A percentile compares a stretch with the other conserved stretches of the same genome.
Conservation (phyloP, 2,797 vertebrate genomes). For the Sandelia bainsii region DNA sequence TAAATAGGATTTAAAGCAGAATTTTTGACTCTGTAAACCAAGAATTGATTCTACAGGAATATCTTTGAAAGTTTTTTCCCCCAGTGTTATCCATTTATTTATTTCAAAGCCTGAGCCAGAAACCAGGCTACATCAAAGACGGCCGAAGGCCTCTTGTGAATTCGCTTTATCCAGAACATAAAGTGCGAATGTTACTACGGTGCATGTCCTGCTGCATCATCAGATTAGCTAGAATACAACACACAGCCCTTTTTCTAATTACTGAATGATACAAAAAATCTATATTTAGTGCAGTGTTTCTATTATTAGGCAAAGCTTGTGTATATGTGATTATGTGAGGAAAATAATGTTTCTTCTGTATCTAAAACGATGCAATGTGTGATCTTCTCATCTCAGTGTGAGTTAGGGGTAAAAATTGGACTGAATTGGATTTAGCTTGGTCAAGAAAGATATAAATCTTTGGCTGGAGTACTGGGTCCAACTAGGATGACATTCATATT, state of each 20-base stretch:
- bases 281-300: constrained; percentile 14
- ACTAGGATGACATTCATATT: neutral
- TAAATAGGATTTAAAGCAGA: constrained; percentile 33
- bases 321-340: neutral
- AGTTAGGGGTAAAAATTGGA: neutral
- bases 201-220: constrained; percentile 39
- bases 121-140: constrained; percentile 65
- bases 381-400: neutral
- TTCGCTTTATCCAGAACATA: constrained; percentile 39
- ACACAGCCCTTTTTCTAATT: constrained; percentile 33
- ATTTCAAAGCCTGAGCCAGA: constrained; percentile 52
- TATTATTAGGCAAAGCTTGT: neutral
- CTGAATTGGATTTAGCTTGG: neutral
- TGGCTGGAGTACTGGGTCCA: neutral
- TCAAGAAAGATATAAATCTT: neutral
- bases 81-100: constrained; percentile 44
- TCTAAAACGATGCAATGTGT: constrained; percentile 1
- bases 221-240: constrained; percentile 41
- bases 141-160: constrained; percentile 43
- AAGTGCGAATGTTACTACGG: constrained; percentile 39
- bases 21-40: constrained; percentile 24
- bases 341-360: neutral
- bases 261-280: constrained; percentile 36
- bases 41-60: constrained; percentile 42
- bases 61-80: constrained; percentile 21